phyloP scores from a whole-genome alignment of 1,140 invertebrate species.

The Monomorium pharaonis region DNA sequence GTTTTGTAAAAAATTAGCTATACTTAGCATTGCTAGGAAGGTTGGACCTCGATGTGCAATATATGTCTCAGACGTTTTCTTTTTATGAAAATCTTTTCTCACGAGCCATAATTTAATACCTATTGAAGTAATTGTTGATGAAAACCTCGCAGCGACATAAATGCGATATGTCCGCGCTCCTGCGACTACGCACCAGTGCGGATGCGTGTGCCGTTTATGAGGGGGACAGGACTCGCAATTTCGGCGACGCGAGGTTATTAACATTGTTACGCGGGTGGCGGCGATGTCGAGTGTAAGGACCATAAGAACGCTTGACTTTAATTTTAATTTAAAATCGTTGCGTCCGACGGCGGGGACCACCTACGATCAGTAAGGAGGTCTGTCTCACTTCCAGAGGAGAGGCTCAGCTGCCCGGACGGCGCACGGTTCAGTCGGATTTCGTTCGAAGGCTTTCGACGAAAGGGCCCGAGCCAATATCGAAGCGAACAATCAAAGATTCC shows the following conservation, averaged over 20 bases:
- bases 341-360: constrained; percentile 79
- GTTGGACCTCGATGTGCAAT: not conserved
- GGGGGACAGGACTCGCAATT: constrained; percentile 73
- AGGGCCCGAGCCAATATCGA: constrained; percentile 64
- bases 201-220: constrained; percentile 18
- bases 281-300: constrained; percentile 74
- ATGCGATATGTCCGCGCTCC: constrained; percentile 21
- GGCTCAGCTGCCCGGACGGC: constrained; percentile 58
- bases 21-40: not conserved
- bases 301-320: constrained; percentile 81
- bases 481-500: constrained; percentile 50
- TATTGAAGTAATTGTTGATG: constrained; percentile 57
- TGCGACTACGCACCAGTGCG: constrained; percentile 4
- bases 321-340: constrained; percentile 84
- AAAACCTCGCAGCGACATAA: constrained; percentile 36
- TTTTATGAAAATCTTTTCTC: not conserved
- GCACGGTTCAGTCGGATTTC: constrained; percentile 65
- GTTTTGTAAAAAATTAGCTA: too few relatives aligned
- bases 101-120: not conserved
- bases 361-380: constrained; percentile 78
- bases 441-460: constrained; percentile 62
- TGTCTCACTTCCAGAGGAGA: constrained; percentile 70
- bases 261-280: constrained; percentile 81
- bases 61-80: not conserved
- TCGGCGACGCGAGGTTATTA: constrained; percentile 78